Evolutionary conservation across 2,797 vertebrate species (phyloP).

Genomic region (Leptoclinus maculatus): DNA sequence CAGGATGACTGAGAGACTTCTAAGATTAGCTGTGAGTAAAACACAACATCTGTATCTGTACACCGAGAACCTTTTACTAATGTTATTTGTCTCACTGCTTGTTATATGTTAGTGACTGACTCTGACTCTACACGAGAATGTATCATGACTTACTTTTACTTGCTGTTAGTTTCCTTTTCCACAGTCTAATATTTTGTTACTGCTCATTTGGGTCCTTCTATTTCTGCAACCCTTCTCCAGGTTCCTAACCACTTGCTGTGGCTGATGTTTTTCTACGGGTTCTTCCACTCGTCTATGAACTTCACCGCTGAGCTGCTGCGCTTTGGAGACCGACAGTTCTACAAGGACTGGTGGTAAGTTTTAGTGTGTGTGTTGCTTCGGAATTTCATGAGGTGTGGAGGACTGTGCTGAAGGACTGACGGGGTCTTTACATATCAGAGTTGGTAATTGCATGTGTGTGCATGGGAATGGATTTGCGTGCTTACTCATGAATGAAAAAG

Average conservation of each 20-base stretch:
- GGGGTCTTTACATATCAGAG: background rate
- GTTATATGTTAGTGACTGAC: background rate
- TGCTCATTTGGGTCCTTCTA: background rate
- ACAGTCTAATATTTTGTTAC: background rate
- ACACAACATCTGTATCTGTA: background rate
- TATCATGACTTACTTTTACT: background rate
- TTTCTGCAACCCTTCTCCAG: conserved; percentile 65
- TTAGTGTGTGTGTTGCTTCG: background rate
- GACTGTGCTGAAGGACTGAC: background rate
- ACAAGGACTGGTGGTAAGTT: conserved; percentile 93
- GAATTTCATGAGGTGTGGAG: background rate
- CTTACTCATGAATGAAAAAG: background rate
- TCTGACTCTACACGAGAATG: background rate
- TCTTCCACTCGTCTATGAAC: conserved; percentile 94
- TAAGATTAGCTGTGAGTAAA: conserved; percentile 91
- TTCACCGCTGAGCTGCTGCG: conserved; percentile 89
- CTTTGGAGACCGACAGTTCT: conserved; percentile 94
- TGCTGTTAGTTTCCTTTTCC: background rate
- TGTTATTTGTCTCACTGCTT: background rate
- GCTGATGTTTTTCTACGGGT: conserved; percentile 95
- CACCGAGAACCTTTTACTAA: background rate
- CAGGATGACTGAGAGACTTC: conserved; percentile 90
- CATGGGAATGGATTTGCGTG: background rate
- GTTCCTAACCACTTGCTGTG: conserved; percentile 95
- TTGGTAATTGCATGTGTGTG: conserved; percentile 2